Percentiles rank a stretch among this genome's conserved stretches.
phyloP scores from a whole-genome alignment of 2,888 invertebrate species.

The Drosophila robusta region DNA sequence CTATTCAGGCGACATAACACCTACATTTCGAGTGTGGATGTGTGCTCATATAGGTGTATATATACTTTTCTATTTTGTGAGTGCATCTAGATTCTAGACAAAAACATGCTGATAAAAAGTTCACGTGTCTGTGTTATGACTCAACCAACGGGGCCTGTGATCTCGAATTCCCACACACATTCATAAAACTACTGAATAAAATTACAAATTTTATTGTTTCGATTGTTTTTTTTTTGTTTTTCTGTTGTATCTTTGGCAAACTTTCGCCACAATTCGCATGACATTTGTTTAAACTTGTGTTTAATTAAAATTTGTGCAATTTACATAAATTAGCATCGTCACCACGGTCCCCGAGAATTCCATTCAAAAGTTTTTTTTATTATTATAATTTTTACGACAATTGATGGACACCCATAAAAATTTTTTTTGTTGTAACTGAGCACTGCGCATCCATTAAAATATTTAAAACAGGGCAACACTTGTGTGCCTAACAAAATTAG shows the following conservation, averaged over 20 bases:
- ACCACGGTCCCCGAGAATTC: conserved; percentile 26
- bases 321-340: conserved; percentile 65
- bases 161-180: conserved; percentile 46
- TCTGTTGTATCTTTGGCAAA: conserved; percentile 27
- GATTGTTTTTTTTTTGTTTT: conserved; percentile 23
- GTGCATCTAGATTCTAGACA: conserved; percentile 35
- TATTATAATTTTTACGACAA: conserved; percentile 28
- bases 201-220: conserved; percentile 51
- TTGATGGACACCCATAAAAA: conserved; percentile 20
- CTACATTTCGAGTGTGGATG: conserved; percentile 12
- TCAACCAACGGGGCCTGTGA: conserved; percentile 42
- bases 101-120: conserved; percentile 49
- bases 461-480: conserved; percentile 10
- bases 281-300: conserved; percentile 67
- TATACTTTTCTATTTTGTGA: conserved; percentile 5
- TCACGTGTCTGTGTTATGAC: conserved; percentile 63
- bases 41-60: background rate
- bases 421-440: conserved; percentile 22
- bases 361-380: conserved; percentile 16
- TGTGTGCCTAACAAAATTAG: conserved; percentile 6
- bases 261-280: conserved; percentile 68
- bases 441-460: conserved; percentile 1
- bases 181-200: conserved; percentile 45
- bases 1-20: conserved; percentile 34
- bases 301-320: conserved; percentile 70